Evolutionary conservation across 2,888 invertebrate genomes (phyloP).

Genomic region (Cataglyphis livida): DNA sequence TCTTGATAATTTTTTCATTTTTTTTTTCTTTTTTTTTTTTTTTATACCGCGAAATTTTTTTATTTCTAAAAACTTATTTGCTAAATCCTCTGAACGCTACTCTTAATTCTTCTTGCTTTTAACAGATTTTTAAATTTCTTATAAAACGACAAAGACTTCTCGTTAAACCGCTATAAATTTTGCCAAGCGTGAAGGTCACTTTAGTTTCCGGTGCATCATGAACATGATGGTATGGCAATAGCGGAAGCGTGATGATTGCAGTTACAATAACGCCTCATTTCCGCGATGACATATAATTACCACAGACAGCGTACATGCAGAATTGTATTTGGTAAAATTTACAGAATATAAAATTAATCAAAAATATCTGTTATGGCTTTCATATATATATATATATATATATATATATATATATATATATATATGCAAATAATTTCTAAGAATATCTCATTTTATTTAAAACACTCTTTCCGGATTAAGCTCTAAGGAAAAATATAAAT

Average conservation of each 20-base stretch:
- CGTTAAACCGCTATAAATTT: slow-evolving; percentile 12
- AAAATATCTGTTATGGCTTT: neutral
- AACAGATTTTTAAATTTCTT: neutral
- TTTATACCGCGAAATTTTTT: neutral
- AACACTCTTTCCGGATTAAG: neutral
- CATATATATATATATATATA: neutral
- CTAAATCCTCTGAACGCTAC: neutral
- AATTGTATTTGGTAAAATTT: neutral
- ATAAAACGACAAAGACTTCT: neutral
- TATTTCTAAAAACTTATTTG: neutral
- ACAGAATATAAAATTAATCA: neutral
- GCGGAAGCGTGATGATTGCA: slow-evolving; percentile 40
- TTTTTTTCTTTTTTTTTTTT: neutral
- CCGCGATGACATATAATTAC: slow-evolving; percentile 28
- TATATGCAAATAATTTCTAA: neutral
- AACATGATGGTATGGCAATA: slow-evolving; percentile 17
- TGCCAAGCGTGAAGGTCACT: slow-evolving; percentile 10
- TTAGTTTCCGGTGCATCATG: slow-evolving; percentile 16
- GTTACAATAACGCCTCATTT: slow-evolving; percentile 11
- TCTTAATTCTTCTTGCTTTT: neutral
- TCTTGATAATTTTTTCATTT: neutral
- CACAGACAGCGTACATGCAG: neutral
- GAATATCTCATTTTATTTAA: neutral
- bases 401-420: too few relatives aligned
- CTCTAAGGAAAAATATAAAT: neutral